Conservation (phyloP, 2,113 vertebrate genomes). For the Etheostoma cragini region DNA sequence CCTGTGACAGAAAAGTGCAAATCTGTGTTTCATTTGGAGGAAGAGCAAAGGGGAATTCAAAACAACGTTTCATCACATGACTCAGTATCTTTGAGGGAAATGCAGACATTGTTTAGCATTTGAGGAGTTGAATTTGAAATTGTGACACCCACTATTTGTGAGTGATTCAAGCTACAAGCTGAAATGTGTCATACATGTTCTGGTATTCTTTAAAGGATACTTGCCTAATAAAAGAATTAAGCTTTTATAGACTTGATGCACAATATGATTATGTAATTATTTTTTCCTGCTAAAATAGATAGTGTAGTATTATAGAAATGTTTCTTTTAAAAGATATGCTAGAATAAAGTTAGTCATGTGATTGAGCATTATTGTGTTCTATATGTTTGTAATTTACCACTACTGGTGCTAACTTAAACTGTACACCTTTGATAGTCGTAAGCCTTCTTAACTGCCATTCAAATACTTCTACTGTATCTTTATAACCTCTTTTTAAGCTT, state of each 20-base stretch:
- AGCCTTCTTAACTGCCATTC: conserved; percentile 54
- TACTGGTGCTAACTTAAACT: conserved; percentile 70
- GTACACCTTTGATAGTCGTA: conserved; percentile 48
- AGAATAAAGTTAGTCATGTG: conserved; percentile 33
- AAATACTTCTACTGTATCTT: conserved; percentile 32
- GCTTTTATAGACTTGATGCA: conserved; percentile 4
- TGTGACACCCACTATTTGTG: conserved; percentile 2
- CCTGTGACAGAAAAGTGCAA: conserved; percentile 27
- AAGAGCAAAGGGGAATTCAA: background rate
- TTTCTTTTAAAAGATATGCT: conserved; percentile 31
- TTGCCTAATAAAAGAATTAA: background rate
- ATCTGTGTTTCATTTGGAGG: conserved; percentile 21
- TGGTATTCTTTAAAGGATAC: conserved; percentile 7
- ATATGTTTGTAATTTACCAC: conserved; percentile 58
- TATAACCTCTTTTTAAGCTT: conserved; percentile 35
- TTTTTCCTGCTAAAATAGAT: conserved; percentile 13
- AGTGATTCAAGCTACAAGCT: background rate
- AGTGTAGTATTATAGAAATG: conserved; percentile 24
- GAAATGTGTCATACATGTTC: background rate
- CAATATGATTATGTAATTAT: conserved; percentile 10
- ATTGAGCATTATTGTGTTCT: conserved; percentile 36
- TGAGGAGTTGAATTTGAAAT: conserved; percentile 10
- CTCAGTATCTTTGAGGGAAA: conserved; percentile 7
- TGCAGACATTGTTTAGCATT: conserved; percentile 41
- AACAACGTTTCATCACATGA: background rate